Evolutionary conservation across 2,888 invertebrate species (phyloP), one percentile per base, ranked within the genome.

Genomic region (Drosophila merina): DNA sequence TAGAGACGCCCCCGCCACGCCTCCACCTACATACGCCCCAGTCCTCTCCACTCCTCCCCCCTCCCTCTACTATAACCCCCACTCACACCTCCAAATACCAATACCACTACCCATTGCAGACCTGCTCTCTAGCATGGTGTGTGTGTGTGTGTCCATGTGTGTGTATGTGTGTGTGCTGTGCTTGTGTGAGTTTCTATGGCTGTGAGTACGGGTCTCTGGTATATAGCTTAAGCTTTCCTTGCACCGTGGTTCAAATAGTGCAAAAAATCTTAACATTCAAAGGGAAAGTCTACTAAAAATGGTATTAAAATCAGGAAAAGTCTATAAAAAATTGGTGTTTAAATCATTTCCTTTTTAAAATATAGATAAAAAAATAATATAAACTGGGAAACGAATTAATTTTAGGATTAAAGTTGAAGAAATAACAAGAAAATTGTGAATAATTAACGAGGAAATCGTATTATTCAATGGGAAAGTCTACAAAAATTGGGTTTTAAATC

Each of bases 1-100:
- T 86, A 82, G 79, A 86, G 82, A 79, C 86, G 83, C 79, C 86
- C 76, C 83, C 88, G 70, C 86, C 64, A 58, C 52, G 50, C 33
- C 64, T 50, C 33, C 54, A 40, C 59, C 72, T 52, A 54, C 59
- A 31, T 20, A 20, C 20, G 20, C 20, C 36, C 52, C 14, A 36
- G 30, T 30, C 63, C 57, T 55, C 51, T 38, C 31, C 45, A 2
- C 30, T 44, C 59, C 28, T 14, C 6, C 26, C 47, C 52, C 52
- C 51, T 64, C 54, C 48, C 63, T 44, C 55, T 33, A 63, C 40
- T 50, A 31, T 60, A 63, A 38, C 47, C 48, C 28, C 28, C 28
- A 28, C 63, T 48, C 42, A 69, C 68, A 51, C 57, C 70, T 36
- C 44, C 67, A 47, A 47, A 56, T 33, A 62, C 76, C 50, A 64